Base-by-base conservation (phyloP, 2,797 vertebrate species). In the Eleutherodactylus coqui region DNA sequence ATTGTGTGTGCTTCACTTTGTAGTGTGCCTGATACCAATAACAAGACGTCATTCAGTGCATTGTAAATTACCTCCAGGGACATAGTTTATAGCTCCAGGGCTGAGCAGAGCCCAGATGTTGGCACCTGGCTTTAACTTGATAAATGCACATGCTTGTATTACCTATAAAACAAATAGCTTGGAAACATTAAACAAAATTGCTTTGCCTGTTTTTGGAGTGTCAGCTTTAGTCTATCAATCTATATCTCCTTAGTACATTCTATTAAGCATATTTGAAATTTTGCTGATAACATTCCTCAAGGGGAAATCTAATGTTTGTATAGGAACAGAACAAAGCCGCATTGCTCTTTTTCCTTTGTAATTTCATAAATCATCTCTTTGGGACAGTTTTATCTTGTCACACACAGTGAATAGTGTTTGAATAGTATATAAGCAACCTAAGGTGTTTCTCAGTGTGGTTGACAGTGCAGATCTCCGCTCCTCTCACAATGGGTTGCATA, bases 41-140 rank as follows among this genome's bases (percentile, higher is more conserved):
- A 94, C 92, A 94, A 90, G 91, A 92, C 93, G 91, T 94, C 94
- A 95, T 90, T 92, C 89, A 43, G 94, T 89, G 94, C 87, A 92
- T 94, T 94, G 91, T 92, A 88, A 91, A 88, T 90, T 89, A 88
- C 92, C 92, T 91, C 86, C 0, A 88, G 92, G 89, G 91, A 89
- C 84, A 67, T 75, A 19, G 89, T 62, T 76, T 88, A 90, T 88
- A 91, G 77, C 92, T 76, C 89, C 78, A 81, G 90, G 90, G 91
- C 64, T 89, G 79, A 92, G 84, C 87, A 92, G 92, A 92, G 86
- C 92, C 89, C 93, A 89, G 72, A 43, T 90, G 92, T 88, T 93
- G 75, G 88, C 90, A 77, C 89, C 86, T 92, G 88, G 86, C 82
- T 92, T 90, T 89, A 90, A 88, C 88, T 89, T 88, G 89, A 90